Evolutionary conservation across 2,113 vertebrate genomes (phyloP), one percentile per base, ranked within the genome.

Genomic region (Zingel zingel): DNA sequence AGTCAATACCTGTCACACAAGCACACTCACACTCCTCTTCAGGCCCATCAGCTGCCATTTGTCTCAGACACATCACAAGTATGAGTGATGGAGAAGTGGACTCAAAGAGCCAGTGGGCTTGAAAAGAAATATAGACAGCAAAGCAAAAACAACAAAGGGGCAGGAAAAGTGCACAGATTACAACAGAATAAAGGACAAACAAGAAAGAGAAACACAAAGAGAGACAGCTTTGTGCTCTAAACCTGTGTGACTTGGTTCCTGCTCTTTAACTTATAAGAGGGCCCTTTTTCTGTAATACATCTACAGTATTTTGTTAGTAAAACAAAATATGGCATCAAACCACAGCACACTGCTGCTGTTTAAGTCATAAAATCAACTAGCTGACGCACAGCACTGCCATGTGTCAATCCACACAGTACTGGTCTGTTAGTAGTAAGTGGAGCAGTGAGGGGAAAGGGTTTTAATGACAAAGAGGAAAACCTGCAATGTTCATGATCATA

Each of bases 71-170:
- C 75, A 81, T 83, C 75, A 84, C 57, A 77, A 71, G 62, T 81
- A 6, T 74, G 86, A 87, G 86, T 30, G 72, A 71, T 68, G 72
- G 62, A 82, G 71, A 80, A 79, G 85, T 85, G 79, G 85, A 79
- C 79, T 78, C 73, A 70, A 71, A 77, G 72, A 89, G 83, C 83
- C 76, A 82, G 85, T 82, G 86, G 83, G 87, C 76, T 84, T 77
- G 19, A 80, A 81, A 68, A 73, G 67, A 86, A 80, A 73, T 1
- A 61, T 77, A 76, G 67, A 4, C 25, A 23, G 66, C 53, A 66
- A 45, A 77, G 30, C 39, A 51, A 48, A 63, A 68, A 65, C 43
- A 39, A 59, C 3, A 51, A 51, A 78, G 53, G 53, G 39, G 43
- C 12, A 79, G 27, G 39, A 13, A 19, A 48, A 74, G 69, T 3